Percentiles rank a stretch among this genome's conserved stretches.
phyloP scores from a whole-genome alignment of 2,888 invertebrate genomes.

The Drosophila incognita region DNA sequence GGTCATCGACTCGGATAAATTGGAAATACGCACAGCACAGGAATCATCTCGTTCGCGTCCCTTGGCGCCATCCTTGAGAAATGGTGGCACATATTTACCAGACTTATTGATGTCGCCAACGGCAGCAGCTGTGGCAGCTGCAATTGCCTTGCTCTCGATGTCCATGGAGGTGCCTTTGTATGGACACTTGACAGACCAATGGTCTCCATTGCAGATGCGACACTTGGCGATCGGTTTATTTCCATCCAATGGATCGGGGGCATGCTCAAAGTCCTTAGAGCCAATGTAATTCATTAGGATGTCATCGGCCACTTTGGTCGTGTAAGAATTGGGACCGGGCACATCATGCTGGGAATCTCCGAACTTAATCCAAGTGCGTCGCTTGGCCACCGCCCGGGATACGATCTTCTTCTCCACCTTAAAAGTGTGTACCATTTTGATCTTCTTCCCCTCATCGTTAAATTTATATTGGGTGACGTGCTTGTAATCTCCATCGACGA shows the following conservation, averaged over 20 bases:
- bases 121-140: conserved; percentile 70
- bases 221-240: conserved; percentile 91
- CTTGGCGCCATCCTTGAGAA: conserved; percentile 93
- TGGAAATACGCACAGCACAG: conserved; percentile 98
- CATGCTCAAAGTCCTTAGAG: conserved; percentile 94
- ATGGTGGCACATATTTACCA: conserved; percentile 94
- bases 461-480: conserved; percentile 96
- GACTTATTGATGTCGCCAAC: conserved; percentile 73
- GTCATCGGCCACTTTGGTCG: conserved; percentile 97
- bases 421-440: conserved; percentile 94
- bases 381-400: conserved; percentile 94
- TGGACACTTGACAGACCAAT: conserved; percentile 99
- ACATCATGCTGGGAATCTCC: conserved; percentile 95
- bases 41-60: conserved; percentile 91
- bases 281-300: conserved; percentile 96
- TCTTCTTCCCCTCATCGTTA: conserved; percentile 95
- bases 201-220: conserved; percentile 96
- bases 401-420: conserved; percentile 96
- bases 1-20: conserved; percentile 97
- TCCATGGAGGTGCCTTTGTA: conserved; percentile 96
- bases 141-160: conserved; percentile 86
- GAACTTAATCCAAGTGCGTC: conserved; percentile 98
- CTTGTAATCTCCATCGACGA: conserved; percentile 94
- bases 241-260: conserved; percentile 93
- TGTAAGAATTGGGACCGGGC: conserved; percentile 98